Evolutionary conservation across 2,888 invertebrate species (phyloP).

Genomic region (Acholoe squamosa): DNA sequence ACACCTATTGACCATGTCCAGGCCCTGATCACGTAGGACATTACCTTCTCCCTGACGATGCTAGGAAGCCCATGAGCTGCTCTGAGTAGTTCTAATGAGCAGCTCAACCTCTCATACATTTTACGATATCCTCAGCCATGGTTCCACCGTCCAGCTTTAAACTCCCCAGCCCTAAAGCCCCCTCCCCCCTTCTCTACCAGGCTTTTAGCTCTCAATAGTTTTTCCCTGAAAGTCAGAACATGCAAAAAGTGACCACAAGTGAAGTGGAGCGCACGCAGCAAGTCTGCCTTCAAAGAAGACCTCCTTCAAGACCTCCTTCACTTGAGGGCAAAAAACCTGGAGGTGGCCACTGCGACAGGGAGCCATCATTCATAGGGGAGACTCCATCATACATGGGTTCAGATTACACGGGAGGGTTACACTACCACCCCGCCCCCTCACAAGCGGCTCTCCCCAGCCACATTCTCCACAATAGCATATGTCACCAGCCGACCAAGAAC

Average conservation of each 20-base stretch:
- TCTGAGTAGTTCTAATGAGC: no score
- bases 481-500: slow-evolving; percentile 3
- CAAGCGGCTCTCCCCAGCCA: neutral
- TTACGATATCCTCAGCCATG: neutral
- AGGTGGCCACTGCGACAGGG: no score
- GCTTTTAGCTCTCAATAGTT: neutral
- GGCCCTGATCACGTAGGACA: neutral
- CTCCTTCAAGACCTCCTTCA: no score
- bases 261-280: no score
- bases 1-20: slow-evolving; percentile 36
- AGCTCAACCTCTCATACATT: neutral
- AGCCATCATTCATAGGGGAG: no score
- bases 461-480: slow-evolving; percentile 11
- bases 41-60: slow-evolving; percentile 1
- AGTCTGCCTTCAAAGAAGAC: no score
- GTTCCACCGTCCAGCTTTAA: neutral
- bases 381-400: slow-evolving; percentile 20
- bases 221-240: neutral
- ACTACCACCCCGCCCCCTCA: neutral
- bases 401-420: neutral
- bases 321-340: neutral
- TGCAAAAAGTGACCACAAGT: neutral
- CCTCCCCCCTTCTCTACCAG: neutral
- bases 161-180: neutral
- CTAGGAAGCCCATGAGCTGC: neutral